Conservation (phyloP, 2,888 invertebrate species). For the Trisateles emortualis region DNA sequence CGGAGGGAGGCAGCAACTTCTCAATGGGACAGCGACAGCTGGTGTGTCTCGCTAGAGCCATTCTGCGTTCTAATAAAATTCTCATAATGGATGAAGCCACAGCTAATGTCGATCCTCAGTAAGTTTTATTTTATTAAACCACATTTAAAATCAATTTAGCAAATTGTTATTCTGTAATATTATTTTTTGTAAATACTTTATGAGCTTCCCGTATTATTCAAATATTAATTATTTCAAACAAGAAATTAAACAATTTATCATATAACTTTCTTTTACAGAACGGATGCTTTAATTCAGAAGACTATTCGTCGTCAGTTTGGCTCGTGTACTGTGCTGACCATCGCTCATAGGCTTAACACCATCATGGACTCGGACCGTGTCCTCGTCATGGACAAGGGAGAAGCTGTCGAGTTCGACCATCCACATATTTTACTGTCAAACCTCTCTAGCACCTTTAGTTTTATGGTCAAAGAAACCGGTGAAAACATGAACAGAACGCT, state of each 20-base stretch:
- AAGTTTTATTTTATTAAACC: slow-evolving; percentile 73
- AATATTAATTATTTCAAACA: too few species aligned
- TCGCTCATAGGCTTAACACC: slow-evolving; percentile 96
- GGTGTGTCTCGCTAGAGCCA: slow-evolving; percentile 90
- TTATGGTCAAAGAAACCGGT: slow-evolving; percentile 91
- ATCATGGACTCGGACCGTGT: slow-evolving; percentile 97
- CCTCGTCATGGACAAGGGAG: slow-evolving; percentile 94
- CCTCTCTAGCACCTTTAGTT: slow-evolving; percentile 86
- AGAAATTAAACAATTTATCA: too few species aligned
- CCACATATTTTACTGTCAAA: slow-evolving; percentile 88
- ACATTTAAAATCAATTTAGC: neutral
- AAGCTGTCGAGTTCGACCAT: slow-evolving; percentile 90
- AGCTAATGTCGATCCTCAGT: slow-evolving; percentile 91
- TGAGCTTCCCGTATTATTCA: too few species aligned
- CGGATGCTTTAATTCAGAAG: slow-evolving; percentile 92
- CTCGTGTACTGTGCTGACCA: slow-evolving; percentile 94
- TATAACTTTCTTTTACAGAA: slow-evolving; percentile 62
- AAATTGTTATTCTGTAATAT: too few species aligned
- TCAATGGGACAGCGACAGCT: slow-evolving; percentile 91
- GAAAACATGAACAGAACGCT: slow-evolving; percentile 71
- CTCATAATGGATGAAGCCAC: slow-evolving; percentile 94
- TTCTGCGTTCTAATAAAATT: slow-evolving; percentile 90
- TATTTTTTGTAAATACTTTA: too few species aligned
- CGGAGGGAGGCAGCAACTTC: slow-evolving; percentile 89
- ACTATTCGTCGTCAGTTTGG: slow-evolving; percentile 93